Percentiles rank a stretch among this genome's conserved stretches.
These are phyloP conservation scores for Notothenia rossii DNA, from an alignment of 2,113 vertebrate species.

Conservation along the genomic window DNA sequence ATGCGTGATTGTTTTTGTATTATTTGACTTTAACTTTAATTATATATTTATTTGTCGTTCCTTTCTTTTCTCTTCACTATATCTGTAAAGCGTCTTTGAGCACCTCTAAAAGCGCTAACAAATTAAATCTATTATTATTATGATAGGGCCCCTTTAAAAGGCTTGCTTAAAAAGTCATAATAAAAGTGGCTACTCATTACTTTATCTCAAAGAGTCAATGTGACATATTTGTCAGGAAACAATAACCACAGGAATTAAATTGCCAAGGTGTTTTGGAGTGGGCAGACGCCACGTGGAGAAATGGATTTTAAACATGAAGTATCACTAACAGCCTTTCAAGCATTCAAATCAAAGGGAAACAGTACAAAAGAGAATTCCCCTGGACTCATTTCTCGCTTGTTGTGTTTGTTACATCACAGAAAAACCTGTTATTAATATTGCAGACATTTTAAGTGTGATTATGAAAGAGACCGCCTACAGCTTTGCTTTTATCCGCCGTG, in stretches of 20 bases:
- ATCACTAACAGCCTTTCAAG: background rate
- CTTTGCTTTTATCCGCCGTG: background rate
- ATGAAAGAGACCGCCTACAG: background rate
- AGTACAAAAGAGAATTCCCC: background rate
- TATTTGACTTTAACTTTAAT: too few species aligned
- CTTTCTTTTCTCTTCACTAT: too few species aligned
- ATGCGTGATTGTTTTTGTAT: too few species aligned
- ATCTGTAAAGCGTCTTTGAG: too few species aligned
- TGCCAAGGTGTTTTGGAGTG: background rate
- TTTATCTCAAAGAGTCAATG: background rate
- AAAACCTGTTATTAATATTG: background rate
- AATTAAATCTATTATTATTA: too few species aligned
- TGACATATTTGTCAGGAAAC: background rate
- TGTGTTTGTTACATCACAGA: background rate
- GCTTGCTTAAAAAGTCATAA: background rate
- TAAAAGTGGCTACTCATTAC: background rate
- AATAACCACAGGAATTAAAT: background rate
- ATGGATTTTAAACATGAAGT: background rate
- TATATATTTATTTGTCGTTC: too few species aligned
- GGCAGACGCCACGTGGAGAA: background rate
- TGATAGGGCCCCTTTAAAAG: too few species aligned
- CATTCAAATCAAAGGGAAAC: background rate
- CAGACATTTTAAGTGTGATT: background rate
- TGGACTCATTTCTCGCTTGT: background rate
- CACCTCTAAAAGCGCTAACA: too few species aligned